Conservation (phyloP, 2,113 vertebrate genomes). For the Erinaceus europaeus region DNA sequence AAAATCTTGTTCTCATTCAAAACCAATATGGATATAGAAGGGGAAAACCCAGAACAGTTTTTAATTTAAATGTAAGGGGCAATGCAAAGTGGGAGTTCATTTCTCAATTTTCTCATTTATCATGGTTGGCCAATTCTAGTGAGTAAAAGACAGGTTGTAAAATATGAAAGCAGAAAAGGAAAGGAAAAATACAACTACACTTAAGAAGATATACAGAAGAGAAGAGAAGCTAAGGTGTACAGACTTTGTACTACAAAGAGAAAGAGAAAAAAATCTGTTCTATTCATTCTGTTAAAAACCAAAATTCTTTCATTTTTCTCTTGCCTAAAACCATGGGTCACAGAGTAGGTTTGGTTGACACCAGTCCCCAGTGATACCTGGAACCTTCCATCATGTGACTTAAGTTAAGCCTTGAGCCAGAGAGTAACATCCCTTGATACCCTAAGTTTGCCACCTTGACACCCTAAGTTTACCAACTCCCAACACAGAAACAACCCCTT, state of each 20-base stretch:
- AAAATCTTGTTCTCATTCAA: not conserved
- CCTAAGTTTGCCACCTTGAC: too few species aligned
- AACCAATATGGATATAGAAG: not conserved
- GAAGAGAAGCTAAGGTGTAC: not conserved
- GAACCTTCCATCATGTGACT: not conserved
- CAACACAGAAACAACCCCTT: too few species aligned
- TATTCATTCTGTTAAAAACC: not conserved
- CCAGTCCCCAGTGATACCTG: too few species aligned
- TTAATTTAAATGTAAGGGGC: not conserved
- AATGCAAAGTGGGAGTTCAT: fast-evolving
- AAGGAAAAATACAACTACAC: not conserved
- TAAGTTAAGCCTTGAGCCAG: not conserved
- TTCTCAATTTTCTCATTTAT: not conserved
- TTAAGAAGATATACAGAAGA: not conserved
- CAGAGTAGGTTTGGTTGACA: not conserved
- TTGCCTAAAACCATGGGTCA: not conserved
- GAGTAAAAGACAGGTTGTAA: not conserved
- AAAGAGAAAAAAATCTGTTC: not conserved
- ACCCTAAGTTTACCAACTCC: not conserved
- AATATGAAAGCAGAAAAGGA: not conserved
- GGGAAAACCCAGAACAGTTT: not conserved
- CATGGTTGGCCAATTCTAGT: not conserved
- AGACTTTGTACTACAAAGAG: not conserved
- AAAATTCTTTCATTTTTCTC: not conserved
- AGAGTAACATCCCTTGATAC: not conserved